phyloP scores from a whole-genome alignment of 2,888 invertebrate genomes.

The Exephanes ischioxanthus region DNA sequence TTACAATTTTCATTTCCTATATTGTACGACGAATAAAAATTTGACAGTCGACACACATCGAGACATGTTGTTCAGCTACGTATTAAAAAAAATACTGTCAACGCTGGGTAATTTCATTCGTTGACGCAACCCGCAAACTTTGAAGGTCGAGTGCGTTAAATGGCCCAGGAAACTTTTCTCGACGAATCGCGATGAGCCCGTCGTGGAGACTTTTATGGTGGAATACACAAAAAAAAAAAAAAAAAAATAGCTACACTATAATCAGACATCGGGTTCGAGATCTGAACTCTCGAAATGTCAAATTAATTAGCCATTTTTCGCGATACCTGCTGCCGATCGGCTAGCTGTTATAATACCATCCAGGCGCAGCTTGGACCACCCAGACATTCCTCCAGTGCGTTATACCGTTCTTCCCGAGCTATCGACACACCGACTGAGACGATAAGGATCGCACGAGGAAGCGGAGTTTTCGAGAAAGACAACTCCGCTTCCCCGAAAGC shows the following conservation, averaged over 20 bases:
- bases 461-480: conserved; percentile 52
- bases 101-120: neutral
- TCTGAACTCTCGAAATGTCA: conserved; percentile 75
- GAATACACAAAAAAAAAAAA: conserved; percentile 23
- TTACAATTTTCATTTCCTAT: neutral
- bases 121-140: neutral
- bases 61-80: neutral
- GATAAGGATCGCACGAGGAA: conserved; percentile 61
- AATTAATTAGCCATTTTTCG: conserved; percentile 80
- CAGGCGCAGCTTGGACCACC: conserved; percentile 58
- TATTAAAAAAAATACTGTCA: neutral
- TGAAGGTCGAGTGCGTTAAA: neutral
- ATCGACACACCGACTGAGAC: conserved; percentile 40
- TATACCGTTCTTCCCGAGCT: conserved; percentile 50
- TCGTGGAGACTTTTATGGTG: neutral
- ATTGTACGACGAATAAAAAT: neutral
- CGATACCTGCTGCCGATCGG: conserved; percentile 45
- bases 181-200: neutral
- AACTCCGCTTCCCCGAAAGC: too few relatives aligned
- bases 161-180: conserved; percentile 10
- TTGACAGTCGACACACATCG: neutral
- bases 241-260: conserved; percentile 17
- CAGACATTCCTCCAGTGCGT: conserved; percentile 48
- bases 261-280: conserved; percentile 33
- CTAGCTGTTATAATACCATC: neutral